These are phyloP conservation scores for Melanotaenia trifasciata DNA, from an alignment of 2,797 vertebrate genomes.

Conservation along the genomic window DNA sequence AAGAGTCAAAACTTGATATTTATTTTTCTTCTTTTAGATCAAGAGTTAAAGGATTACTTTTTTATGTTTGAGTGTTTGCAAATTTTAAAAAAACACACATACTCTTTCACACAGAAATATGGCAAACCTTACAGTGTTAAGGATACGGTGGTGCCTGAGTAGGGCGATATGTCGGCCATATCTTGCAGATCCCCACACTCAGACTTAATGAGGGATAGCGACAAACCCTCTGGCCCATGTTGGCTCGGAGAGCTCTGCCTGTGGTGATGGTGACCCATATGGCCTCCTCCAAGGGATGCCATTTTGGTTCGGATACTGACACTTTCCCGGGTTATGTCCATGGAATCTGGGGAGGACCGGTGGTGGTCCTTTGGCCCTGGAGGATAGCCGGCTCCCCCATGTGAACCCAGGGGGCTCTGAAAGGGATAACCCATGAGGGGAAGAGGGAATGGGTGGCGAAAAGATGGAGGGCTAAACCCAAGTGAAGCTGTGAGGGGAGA, in stretches of 20 bases:
- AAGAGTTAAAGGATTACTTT: background rate
- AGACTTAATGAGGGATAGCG: slow-evolving; percentile 97
- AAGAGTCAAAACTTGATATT: background rate
- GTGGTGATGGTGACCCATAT: slow-evolving; percentile 91
- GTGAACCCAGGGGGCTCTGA: slow-evolving; percentile 90
- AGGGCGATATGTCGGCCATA: slow-evolving; percentile 97
- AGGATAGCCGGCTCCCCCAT: slow-evolving; percentile 86
- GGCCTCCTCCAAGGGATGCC: slow-evolving; percentile 86
- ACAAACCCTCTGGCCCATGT: slow-evolving; percentile 91
- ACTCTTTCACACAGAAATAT: background rate
- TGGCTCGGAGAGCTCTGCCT: slow-evolving; percentile 89
- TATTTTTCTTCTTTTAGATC: background rate
- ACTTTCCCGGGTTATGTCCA: slow-evolving; percentile 94
- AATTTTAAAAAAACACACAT: background rate
- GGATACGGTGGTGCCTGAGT: slow-evolving; percentile 99
- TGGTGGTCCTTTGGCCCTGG: slow-evolving; percentile 87
- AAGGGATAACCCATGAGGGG: slow-evolving; percentile 98
- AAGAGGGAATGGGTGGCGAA: slow-evolving; percentile 96
- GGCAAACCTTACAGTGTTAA: slow-evolving; percentile 49
- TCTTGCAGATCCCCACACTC: slow-evolving; percentile 98
- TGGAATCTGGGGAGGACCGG: slow-evolving; percentile 92
- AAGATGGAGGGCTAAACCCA: slow-evolving; percentile 94
- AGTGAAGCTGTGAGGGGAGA: slow-evolving; percentile 92
- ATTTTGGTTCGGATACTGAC: slow-evolving; percentile 98
- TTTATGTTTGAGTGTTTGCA: background rate